Evolutionary conservation across 1,140 invertebrate species (phyloP).

Genomic region (Zaprionus lachaisei): DNA sequence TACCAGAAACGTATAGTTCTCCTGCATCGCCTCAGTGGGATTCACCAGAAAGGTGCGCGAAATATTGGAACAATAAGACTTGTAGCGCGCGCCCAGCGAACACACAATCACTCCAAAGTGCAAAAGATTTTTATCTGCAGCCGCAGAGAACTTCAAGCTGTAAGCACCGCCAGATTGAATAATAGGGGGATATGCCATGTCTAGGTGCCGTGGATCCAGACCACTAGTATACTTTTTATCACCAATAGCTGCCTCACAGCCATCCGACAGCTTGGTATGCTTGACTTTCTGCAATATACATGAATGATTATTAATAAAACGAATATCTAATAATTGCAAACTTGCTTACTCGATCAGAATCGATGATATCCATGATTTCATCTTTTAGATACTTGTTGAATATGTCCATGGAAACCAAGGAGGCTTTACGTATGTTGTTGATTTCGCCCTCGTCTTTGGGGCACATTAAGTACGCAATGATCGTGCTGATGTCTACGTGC

Average conservation of each 20-base stretch:
- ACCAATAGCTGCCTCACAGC: constrained; percentile 94
- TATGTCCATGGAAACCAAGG: constrained; percentile 95
- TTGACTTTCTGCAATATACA: constrained; percentile 91
- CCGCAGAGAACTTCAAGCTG: constrained; percentile 97
- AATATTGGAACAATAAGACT: constrained; percentile 99
- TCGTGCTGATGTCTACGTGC: constrained; percentile 94
- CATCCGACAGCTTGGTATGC: constrained; percentile 97
- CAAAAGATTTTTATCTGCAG: constrained; percentile 96
- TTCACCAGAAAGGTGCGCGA: constrained; percentile 98
- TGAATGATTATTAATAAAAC: not conserved
- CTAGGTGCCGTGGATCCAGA: constrained; percentile 94
- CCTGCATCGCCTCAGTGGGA: constrained; percentile 92
- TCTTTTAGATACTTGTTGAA: constrained; percentile 98
- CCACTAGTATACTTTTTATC: constrained; percentile 98
- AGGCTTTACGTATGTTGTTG: constrained; percentile 96
- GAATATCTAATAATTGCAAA: not conserved
- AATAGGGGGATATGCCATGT: constrained; percentile 99
- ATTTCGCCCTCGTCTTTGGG: constrained; percentile 98
- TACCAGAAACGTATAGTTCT: constrained; percentile 97
- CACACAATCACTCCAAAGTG: constrained; percentile 99
- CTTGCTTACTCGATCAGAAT: constrained; percentile 94
- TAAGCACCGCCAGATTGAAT: constrained; percentile 99
- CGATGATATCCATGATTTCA: constrained; percentile 99
- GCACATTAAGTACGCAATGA: constrained; percentile 94
- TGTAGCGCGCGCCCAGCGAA: constrained; percentile 97